Conservation (phyloP, 2,113 vertebrate genomes). For the Hyperopisus bebe region DNA sequence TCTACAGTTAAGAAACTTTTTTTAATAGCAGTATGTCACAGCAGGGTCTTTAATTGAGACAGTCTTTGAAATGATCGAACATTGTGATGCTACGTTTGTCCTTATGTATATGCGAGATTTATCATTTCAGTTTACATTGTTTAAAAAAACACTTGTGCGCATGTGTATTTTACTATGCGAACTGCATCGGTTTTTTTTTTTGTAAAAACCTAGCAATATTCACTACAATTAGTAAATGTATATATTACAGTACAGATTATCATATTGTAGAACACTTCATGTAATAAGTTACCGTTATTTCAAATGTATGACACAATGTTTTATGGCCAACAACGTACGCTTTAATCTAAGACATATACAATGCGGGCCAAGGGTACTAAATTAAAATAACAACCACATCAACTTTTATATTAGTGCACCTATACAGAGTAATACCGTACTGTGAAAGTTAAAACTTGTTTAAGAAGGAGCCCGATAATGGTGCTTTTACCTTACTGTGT, state of each 20-base stretch:
- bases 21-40: background rate
- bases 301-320: background rate
- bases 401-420: background rate
- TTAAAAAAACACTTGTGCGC: background rate
- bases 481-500: background rate
- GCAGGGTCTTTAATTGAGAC: background rate
- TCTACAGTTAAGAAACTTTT: background rate
- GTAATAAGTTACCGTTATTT: background rate
- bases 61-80: background rate
- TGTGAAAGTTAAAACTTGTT: background rate
- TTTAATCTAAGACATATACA: background rate
- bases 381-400: background rate
- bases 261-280: background rate
- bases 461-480: background rate
- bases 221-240: background rate
- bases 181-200: background rate
- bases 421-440: background rate
- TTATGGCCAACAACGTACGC: background rate
- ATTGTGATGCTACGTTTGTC: background rate
- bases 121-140: background rate
- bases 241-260: background rate
- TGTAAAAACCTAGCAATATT: background rate
- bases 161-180: background rate
- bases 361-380: background rate
- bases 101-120: background rate